Percentiles rank a stretch among this genome's conserved stretches.
Evolutionary conservation across 1,140 invertebrate genomes (phyloP).

Genomic region (Lepidurus couesii): DNA sequence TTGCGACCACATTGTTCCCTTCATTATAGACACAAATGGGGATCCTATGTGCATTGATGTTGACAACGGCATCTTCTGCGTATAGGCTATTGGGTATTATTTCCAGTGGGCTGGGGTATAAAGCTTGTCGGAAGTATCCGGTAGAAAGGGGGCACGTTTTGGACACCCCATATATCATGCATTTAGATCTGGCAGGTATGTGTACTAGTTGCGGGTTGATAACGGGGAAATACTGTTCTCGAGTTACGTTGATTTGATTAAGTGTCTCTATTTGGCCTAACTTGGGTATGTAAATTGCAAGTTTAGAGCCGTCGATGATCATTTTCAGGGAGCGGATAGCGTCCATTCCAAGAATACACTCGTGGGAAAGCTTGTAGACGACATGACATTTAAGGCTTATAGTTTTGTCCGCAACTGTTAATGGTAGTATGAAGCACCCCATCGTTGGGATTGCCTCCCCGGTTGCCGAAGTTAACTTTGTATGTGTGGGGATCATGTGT

Average conservation of each 20-base stretch:
- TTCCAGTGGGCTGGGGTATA: background rate
- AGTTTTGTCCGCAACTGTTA: background rate
- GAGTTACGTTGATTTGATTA: background rate
- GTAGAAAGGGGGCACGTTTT: background rate
- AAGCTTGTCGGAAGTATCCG: background rate
- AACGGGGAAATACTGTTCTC: background rate
- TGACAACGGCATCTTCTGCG: background rate
- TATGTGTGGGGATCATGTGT: background rate
- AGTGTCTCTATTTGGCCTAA: background rate
- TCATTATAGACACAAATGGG: too few species aligned
- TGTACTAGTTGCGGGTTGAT: background rate
- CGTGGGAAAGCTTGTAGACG: background rate
- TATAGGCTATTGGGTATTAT: background rate
- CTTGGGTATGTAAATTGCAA: background rate
- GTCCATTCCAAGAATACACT: background rate
- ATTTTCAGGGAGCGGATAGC: background rate
- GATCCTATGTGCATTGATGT: background rate
- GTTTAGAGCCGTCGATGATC: background rate
- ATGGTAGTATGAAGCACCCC: background rate
- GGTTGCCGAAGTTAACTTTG: background rate
- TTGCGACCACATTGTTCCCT: background rate
- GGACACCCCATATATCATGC: background rate
- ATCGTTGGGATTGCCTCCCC: background rate
- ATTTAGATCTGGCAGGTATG: background rate
- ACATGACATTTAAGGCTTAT: background rate